Evolutionary conservation across 2,797 vertebrate genomes (phyloP), one percentile per base, ranked within the genome.

Genomic region (Chromobotia macracanthus): DNA sequence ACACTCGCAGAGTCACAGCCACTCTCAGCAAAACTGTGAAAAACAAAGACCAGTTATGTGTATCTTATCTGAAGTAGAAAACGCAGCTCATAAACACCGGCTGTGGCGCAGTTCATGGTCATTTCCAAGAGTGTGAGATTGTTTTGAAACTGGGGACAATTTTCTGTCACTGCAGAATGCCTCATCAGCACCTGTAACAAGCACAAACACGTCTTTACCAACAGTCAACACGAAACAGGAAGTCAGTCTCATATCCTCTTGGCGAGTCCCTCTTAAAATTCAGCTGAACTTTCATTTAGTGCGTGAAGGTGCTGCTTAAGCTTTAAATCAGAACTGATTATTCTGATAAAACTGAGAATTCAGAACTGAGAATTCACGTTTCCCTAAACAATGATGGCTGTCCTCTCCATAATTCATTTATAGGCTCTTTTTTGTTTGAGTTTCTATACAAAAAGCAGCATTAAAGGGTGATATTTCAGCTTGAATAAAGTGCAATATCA

Each of bases 181-280:
- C 46, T 61, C 78, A 78, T 68, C 38, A 71, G 44, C 73, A 74
- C 51, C 66, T 60, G 21, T 58, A 88, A 91, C 88, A 89, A 88
- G 90, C 88, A 86, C 84, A 80, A 86, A 86, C 90, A 89, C 84
- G 89, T 74, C 55, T 77, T 73, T 68, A 70, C 19, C 5, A 2
- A 83, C 77, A 85, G 78, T 88, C 81, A 89, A 83, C 82, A 3
- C 58, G 87, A 90, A 92, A 94, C 86, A 90, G 91, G 91, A 93
- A 92, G 88, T 86, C 55, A 80, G 48, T 82, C 80, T 76, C 68
- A 82, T 77, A 79, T 85, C 82, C 82, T 82, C 58, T 81, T 85
- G 82, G 84, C 31, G 75, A 86, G 82, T 79, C 82, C 80, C 84
- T 80, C 25, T 28, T 61, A 70, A 75, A 69, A 75, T 80, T 82